Evolutionary conservation across 2,888 invertebrate species (phyloP), one percentile per base, ranked within the genome.

Genomic region (Macrosoma leucophasiata): DNA sequence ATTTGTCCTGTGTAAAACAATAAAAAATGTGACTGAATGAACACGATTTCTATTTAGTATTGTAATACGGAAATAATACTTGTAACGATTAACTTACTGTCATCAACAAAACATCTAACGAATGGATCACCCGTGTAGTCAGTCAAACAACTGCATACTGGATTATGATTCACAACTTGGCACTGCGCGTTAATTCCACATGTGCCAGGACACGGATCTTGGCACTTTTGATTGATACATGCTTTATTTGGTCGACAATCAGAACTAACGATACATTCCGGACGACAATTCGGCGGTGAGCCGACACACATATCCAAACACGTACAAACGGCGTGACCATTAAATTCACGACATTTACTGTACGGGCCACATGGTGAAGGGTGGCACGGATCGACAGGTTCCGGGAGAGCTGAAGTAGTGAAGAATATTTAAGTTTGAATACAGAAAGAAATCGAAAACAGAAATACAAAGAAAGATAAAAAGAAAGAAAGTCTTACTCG

Each of bases 321-420:
- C 39, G 92, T 91, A 67, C 93, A 93, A 40, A 91, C 90, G 24
- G 92, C 91, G 66, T 91, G 89, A 29, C 89, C 89, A 52, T 90
- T 89, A 54, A 88, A 86, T 29, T 87, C 87, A 33, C 90, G 88
- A 73, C 93, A 93, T 52, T 89, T 86, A 73, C 92, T 92, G 63
- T 92, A 91, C 7, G 91, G 89, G 42, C 93, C 93, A 69, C 93
- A 93, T 41, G 92, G 92, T 48, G 91, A 90, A 40, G 92, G 92
- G 56, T 88, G 78, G 63, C 93, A 93, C 13, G 92, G 92, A 62
- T 91, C 87, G 60, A 79, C 65, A 58, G 74, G 68, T 57, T 77
- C 84, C 47, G 75, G 76, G 57, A 58, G 56, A 81, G 68, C 81
- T 78, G 73, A 54, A 71, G 62, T 55, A 52, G 53, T 64, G 53